Evolutionary conservation across 2,113 vertebrate species (phyloP), one percentile per base, ranked within the genome.

Genomic region (Pteropus alecto): DNA sequence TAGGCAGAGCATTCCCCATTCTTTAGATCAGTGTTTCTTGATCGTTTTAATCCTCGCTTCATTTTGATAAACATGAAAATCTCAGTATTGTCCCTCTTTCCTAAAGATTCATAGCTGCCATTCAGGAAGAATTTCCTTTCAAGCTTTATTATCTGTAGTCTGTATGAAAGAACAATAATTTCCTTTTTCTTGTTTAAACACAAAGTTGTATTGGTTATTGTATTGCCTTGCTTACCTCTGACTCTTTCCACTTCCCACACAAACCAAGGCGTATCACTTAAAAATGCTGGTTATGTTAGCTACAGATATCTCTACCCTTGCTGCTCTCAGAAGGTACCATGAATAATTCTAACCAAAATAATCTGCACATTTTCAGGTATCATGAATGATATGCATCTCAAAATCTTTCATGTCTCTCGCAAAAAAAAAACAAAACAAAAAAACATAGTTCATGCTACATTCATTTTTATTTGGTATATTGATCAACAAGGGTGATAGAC

Each of bases 241-340:
- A 74, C n/a, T 22, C 18, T 6, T 35, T 18, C 21, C 4, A 6
- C 21, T 41, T 67, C 65, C 30, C 54, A 41, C 21, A 77, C 58
- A 73, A 30, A 11, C 13, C 8, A 88, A 35, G 10, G 9, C 9
- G 0, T 16, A 2, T 16, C 2, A 0, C 4, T 76, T 16, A 2
- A 3, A 68, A 46, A 58, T 56, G 74, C 46, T 33, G 2, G 14
- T 18, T 90, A 82, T 11, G 30, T 70, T 26, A 56, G 46, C 56
- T 26, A 61, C 33, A 68, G 22, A 19, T 1, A 24, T 13, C 11
- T n/a, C 21, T 21, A 22, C 11, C 9, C 28, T 77, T 16, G 33
- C 7, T 35, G 43, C n/a, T 21, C 30, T 96, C 19, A 46, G 70
- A 90, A 56, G 70, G 12, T 68, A 7, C 33, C 33, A 3, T 16